Base-by-base conservation (phyloP, 2,113 vertebrate species). In the Scartelaos histophorus region DNA sequence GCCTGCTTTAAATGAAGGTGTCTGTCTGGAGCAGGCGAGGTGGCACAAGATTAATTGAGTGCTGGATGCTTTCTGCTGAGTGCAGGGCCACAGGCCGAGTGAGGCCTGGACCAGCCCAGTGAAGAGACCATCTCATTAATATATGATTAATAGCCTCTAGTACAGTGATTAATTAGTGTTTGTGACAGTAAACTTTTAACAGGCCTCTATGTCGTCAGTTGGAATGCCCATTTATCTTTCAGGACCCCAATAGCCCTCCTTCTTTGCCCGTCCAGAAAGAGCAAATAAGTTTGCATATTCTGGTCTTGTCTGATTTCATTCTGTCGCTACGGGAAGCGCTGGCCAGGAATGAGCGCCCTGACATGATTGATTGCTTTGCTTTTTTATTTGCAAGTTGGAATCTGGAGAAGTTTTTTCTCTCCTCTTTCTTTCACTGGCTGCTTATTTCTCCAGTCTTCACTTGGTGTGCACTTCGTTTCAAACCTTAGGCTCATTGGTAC, bases 341-440 rank as follows among this genome's bases (percentile, higher is more conserved):
- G 58, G 2, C 70, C 85, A 79, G 88, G 91, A 95, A 95, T 91
- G 83, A 95, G 94, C 93, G 81, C 90, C 93, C 92, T 67, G 76
- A 82, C 88, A 89, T 96, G 96, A 98, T 96, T 94, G 95, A 97
- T 97, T 93, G 93, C 88, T 94, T 94, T 93, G 93, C 89, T 93
- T 93, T 94, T 94, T 94, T 95, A 94, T 95, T 94, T 95, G 93
- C 93, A 94, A 94, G 94, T 85, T 93, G 92, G 94, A 94, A 96
- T 93, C 92, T 86, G 86, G 88, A 87, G 92, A 85, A 0, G 76
- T 85, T 92, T 91, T 92, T 92, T 89, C 86, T 86, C 51, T 71
- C 75, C 61, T 81, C 72, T 60, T 62, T 73, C 38, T 45, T 53
- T 54, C 64, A 45, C n/a, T 45, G 43, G 38, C 77, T 69, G 60